Conservation (phyloP, 2,797 vertebrate genomes). For the Enteromius unitaeniatus region DNA sequence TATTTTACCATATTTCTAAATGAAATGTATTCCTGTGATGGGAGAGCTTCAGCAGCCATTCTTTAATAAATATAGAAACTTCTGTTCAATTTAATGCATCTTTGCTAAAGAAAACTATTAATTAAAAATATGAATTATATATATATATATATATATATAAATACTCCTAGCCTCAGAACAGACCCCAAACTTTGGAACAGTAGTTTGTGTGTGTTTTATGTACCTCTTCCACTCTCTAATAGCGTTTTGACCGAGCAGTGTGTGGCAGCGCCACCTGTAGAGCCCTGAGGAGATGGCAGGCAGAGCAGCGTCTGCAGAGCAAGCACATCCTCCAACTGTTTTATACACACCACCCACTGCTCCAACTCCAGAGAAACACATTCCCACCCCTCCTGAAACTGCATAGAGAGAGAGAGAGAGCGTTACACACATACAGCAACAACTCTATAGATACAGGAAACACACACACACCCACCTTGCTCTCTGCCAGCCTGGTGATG, state of each 20-base stretch:
- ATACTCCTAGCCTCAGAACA: neutral
- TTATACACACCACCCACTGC: slow-evolving; percentile 92
- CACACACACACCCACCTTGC: slow-evolving; percentile 74
- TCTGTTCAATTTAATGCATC: neutral
- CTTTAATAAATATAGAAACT: neutral
- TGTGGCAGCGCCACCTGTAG: slow-evolving; percentile 74
- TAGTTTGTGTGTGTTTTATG: neutral
- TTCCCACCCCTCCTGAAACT: slow-evolving; percentile 89
- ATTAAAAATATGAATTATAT: neutral
- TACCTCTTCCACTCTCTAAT: slow-evolving; percentile 93
- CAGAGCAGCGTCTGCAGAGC: slow-evolving; percentile 91
- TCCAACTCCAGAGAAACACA: slow-evolving; percentile 93
- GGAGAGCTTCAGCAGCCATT: neutral
- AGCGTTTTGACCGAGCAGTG: slow-evolving; percentile 89
- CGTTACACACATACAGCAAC: neutral
- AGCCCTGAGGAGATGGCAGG: slow-evolving; percentile 70
- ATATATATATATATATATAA: neutral
- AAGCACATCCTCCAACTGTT: slow-evolving; percentile 93
- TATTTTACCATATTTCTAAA: neutral
- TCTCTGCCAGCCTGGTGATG: slow-evolving; percentile 81
- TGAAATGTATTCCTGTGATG: neutral
- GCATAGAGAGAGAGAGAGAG: neutral
- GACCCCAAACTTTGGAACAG: too few relatives aligned
- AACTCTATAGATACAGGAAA: neutral
- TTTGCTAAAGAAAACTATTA: neutral